Percentiles rank a stretch among this genome's conserved stretches.
These are phyloP conservation scores for Zaprionus nigranus DNA, from an alignment of 1,140 invertebrate species.

Conservation along the genomic window DNA sequence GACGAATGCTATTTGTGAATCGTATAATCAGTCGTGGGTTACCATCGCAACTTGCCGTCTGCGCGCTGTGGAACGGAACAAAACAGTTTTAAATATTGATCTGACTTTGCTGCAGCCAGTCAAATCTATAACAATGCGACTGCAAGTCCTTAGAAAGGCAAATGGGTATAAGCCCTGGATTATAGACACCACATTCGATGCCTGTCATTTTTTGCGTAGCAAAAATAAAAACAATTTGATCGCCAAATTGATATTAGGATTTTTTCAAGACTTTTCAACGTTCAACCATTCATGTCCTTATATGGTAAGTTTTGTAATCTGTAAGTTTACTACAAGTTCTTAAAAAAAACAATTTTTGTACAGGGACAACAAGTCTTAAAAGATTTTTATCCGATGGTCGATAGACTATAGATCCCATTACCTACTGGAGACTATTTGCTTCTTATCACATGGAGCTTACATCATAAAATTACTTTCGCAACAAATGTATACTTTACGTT, in stretches of 20 bases:
- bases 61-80: conserved; percentile 38
- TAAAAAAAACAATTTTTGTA: not conserved
- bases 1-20: conserved; percentile 49
- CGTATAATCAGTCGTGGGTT: conserved; percentile 47
- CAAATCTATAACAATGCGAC: conserved; percentile 2
- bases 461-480: conserved; percentile 1
- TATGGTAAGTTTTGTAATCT: conserved; percentile 6
- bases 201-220: conserved; percentile 37
- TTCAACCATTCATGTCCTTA: conserved; percentile 34
- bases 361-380: conserved; percentile 5
- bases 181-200: conserved; percentile 32
- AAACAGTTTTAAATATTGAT: conserved; percentile 44
- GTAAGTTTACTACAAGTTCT: too few species aligned
- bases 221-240: conserved; percentile 8
- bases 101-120: conserved; percentile 22
- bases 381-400: conserved; percentile 15
- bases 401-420: not conserved
- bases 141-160: conserved; percentile 24
- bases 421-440: conserved; percentile 32
- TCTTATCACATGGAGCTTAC: conserved; percentile 20
- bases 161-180: conserved; percentile 45
- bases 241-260: not conserved
- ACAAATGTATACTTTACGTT: conserved; percentile 36
- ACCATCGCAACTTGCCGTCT: conserved; percentile 34
- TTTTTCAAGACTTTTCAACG: conserved; percentile 18